A percentile compares a stretch with the other conserved stretches of the same genome.
Evolutionary conservation across 2,888 invertebrate species (phyloP).

Genomic region (Neoaliturus tenellus): DNA sequence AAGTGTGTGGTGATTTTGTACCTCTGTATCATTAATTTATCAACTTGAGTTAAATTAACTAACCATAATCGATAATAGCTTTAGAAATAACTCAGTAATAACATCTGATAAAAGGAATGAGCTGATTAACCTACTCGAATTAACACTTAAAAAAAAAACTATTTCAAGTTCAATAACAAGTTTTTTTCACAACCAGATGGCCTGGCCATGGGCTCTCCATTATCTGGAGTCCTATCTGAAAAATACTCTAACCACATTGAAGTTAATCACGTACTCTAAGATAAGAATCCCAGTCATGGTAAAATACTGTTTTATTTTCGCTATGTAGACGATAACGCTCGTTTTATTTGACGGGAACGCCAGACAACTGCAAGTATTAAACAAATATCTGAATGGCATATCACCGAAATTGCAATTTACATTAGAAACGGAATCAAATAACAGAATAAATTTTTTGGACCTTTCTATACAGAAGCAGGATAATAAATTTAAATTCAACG

Average conservation of each 20-base stretch:
- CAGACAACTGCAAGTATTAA: neutral
- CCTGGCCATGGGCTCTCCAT: constrained; percentile 2
- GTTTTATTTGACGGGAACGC: neutral
- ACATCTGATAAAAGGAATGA: neutral
- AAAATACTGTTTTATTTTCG: constrained; percentile 1
- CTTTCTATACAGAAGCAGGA: neutral
- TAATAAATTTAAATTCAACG: neutral
- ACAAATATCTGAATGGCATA: constrained; percentile 14
- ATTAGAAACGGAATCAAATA: neutral
- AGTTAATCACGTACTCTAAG: neutral
- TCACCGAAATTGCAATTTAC: neutral
- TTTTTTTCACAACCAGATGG: neutral
- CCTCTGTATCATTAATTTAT: no score
- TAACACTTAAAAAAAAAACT: constrained; percentile 1
- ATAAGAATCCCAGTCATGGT: neutral
- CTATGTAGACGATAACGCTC: neutral
- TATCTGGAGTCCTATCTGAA: constrained; percentile 18
- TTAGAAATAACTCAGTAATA: neutral
- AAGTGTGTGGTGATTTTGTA: no score
- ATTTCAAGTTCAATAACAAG: constrained; percentile 9
- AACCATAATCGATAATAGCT: no score
- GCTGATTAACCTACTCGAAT: neutral
- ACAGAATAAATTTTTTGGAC: neutral
- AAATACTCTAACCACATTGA: constrained; percentile 3
- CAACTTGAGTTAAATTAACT: no score